A percentile compares a stretch with the other conserved stretches of the same genome.
phyloP scores from a whole-genome alignment of 2,113 vertebrate genomes.

The Percopsis transmontana region DNA sequence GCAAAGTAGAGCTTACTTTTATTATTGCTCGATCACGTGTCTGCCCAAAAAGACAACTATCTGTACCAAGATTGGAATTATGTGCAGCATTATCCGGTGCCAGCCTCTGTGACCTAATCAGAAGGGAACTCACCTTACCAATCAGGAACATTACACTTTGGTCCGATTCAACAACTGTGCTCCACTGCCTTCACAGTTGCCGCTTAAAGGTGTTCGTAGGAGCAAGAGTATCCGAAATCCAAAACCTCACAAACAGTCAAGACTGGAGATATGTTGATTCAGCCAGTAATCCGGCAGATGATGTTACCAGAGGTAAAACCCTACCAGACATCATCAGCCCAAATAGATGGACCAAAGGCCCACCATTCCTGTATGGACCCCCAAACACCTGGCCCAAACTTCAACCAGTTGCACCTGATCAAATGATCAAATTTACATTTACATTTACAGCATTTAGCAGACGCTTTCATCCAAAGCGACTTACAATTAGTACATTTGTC shows the following conservation, averaged over 20 bases:
- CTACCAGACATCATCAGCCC: too few species aligned
- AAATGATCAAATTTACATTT: too few species aligned
- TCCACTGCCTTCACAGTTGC: neutral
- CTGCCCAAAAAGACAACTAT: neutral
- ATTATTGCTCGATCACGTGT: neutral
- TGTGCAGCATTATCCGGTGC: constrained; percentile 4
- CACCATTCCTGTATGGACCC: neutral
- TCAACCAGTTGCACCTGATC: too few species aligned
- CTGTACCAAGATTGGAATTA: constrained; percentile 15
- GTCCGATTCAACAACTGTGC: constrained; percentile 5
- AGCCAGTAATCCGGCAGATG: too few species aligned
- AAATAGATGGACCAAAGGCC: too few species aligned
- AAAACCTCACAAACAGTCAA: constrained; percentile 1
- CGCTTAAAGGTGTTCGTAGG: neutral
- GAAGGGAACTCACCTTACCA: constrained; percentile 1
- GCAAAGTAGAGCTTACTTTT: constrained; percentile 55
- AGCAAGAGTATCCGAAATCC: neutral
- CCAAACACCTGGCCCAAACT: too few species aligned
- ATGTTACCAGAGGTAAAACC: too few species aligned
- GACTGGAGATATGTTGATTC: too few species aligned
- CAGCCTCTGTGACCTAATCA: neutral
- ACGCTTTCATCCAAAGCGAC: too few species aligned
- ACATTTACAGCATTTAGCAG: too few species aligned
- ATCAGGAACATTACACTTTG: neutral
- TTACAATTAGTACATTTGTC: too few species aligned